Conservation (phyloP, 1,140 invertebrate genomes). For the Musca vetustissima region DNA sequence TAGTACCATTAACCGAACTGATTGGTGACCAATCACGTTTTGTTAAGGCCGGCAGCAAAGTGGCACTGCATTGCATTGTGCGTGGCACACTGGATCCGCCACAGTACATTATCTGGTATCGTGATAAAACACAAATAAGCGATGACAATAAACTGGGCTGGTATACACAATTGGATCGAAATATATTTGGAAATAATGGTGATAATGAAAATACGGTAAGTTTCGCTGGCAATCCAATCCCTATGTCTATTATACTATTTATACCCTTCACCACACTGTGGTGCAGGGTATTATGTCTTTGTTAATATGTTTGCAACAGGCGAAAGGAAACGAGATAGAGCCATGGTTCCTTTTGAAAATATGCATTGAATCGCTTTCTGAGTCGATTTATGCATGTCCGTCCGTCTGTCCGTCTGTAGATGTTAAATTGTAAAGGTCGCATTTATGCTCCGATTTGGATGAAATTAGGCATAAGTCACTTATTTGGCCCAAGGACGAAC, state of each 20-base stretch:
- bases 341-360: too few species aligned
- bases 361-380: too few species aligned
- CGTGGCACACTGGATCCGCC: constrained; percentile 63
- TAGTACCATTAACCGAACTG: constrained; percentile 64
- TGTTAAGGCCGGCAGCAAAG: constrained; percentile 64
- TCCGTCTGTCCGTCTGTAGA: too few species aligned
- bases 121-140: constrained; percentile 67
- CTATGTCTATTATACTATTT: not conserved
- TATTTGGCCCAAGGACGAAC: too few species aligned
- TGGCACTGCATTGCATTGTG: constrained; percentile 63
- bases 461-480: too few species aligned
- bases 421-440: too few species aligned
- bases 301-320: too few species aligned
- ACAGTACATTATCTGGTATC: constrained; percentile 65
- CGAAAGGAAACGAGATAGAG: too few species aligned
- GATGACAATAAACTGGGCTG: constrained; percentile 49
- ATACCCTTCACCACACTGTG: too few species aligned
- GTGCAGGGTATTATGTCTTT: too few species aligned
- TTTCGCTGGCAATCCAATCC: not conserved
- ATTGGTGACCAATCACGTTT: constrained; percentile 62
- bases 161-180: constrained; percentile 52
- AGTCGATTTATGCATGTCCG: too few species aligned
- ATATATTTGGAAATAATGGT: constrained; percentile 48
- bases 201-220: constrained; percentile 53
- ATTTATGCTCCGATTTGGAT: too few species aligned